Evolutionary conservation across 2,113 vertebrate species (phyloP), one percentile per base, ranked within the genome.

Genomic region (Chlorodrepanis virens): DNA sequence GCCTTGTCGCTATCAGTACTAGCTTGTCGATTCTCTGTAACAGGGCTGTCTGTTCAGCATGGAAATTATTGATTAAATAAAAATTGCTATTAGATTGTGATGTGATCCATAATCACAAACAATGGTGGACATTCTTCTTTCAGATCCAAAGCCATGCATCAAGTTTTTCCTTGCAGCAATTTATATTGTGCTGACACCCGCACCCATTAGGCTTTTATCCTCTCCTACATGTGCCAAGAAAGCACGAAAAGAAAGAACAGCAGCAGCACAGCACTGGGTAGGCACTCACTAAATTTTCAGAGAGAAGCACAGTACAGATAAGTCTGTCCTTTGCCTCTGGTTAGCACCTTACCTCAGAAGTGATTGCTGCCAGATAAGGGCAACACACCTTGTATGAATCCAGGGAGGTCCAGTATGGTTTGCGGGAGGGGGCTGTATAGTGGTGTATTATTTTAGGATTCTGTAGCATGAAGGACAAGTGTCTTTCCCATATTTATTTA

Each of bases 1-100:
- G 97, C 94, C 97, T 94, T 96, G 97, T 97, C 69, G 97, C 98
- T 99, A 99, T 99, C 99, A 99, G 98, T 99, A 98, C 98, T 98
- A 98, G 98, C 98, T 98, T 99, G 99, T 99, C 99, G 98, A 99
- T 99, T 99, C 98, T 98, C 97, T 98, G 98, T 98, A 98, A 98
- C 98, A 98, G 98, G 98, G 97, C 98, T 98, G 98, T 99, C 98
- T 99, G 98, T 99, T 99, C 98, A 99, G 98, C 98, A 99, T 99
- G 98, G 98, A 99, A 99, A 99, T 99, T 99, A 99, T 99, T 99
- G 99, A 99, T 99, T 99, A 99, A 98, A 98, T 99, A 99, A 99
- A 98, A 99, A 99, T 99, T 98, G 98, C 98, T 98, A 99, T 99
- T 99, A 99, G 98, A 99, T 98, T 98, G 98, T 97, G 98, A 98